Evolutionary conservation across 2,797 vertebrate species (phyloP).

Genomic region (Eulemur rubriventer): DNA sequence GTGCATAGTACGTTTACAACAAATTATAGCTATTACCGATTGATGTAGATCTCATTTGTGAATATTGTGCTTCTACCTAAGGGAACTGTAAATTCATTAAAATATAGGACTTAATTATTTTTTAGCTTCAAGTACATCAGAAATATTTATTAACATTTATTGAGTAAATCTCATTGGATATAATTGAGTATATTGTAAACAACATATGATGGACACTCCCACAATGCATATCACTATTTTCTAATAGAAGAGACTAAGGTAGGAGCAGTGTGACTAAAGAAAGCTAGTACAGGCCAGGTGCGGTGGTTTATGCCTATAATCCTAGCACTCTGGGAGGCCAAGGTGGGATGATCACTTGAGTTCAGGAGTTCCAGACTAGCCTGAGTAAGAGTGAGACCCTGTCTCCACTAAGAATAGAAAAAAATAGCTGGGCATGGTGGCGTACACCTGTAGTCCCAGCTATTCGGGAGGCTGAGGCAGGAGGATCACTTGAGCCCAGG

Average conservation of each 20-base stretch:
- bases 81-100: not conserved
- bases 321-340: no score
- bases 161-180: not conserved
- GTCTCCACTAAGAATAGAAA: no score
- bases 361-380: no score
- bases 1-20: not conserved
- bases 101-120: constrained; percentile 23
- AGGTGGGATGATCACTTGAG: no score
- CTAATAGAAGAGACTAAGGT: not conserved
- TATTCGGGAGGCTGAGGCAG: not conserved
- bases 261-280: not conserved
- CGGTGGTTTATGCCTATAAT: no score
- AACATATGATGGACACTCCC: not conserved
- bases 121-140: not conserved
- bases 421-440: no score
- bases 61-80: not conserved
- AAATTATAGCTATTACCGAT: not conserved
- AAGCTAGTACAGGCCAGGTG: not conserved
- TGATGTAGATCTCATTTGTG: not conserved
- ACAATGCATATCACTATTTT: not conserved
- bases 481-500: not conserved
- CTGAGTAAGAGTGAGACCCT: no score
- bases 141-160: constrained; percentile 37
- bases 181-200: not conserved
- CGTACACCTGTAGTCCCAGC: no score